Percentiles rank a stretch among this genome's conserved stretches.
phyloP scores from a whole-genome alignment of 2,888 invertebrate species.

The Trilocha varians region DNA sequence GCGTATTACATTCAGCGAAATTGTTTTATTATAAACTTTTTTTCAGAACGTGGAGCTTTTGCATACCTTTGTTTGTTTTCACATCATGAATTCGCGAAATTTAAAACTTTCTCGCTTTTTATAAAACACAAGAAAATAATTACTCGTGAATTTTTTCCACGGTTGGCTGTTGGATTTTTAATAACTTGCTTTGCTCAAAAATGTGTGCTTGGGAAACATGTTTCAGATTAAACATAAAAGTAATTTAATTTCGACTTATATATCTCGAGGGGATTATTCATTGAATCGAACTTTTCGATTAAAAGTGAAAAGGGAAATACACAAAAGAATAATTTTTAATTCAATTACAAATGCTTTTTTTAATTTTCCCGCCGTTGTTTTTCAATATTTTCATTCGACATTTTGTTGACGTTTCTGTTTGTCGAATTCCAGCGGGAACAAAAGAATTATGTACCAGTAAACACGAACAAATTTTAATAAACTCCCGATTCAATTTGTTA shows the following conservation, averaged over 20 bases:
- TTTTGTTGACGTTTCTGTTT: conserved; percentile 18
- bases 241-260: too few species aligned
- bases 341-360: neutral
- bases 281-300: too few species aligned
- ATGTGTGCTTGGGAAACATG: too few species aligned
- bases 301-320: too few species aligned
- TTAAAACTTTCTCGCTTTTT: conserved; percentile 32
- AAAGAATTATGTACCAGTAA: conserved; percentile 33
- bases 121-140: too few species aligned
- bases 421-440: conserved; percentile 18
- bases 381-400: conserved; percentile 1
- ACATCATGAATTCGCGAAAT: conserved; percentile 49
- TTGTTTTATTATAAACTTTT: conserved; percentile 56
- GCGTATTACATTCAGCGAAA: conserved; percentile 45
- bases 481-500: conserved; percentile 52
- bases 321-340: neutral
- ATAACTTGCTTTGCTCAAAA: neutral
- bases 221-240: too few species aligned
- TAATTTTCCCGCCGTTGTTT: conserved; percentile 1
- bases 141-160: conserved; percentile 23
- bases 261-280: too few species aligned
- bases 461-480: conserved; percentile 45
- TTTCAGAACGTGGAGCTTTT: conserved; percentile 49
- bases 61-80: conserved; percentile 45
- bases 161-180: neutral